A percentile compares a stretch with the other conserved stretches of the same genome.
phyloP scores from a whole-genome alignment of 2,888 invertebrate genomes.

The Leptopterna dolabrata region DNA sequence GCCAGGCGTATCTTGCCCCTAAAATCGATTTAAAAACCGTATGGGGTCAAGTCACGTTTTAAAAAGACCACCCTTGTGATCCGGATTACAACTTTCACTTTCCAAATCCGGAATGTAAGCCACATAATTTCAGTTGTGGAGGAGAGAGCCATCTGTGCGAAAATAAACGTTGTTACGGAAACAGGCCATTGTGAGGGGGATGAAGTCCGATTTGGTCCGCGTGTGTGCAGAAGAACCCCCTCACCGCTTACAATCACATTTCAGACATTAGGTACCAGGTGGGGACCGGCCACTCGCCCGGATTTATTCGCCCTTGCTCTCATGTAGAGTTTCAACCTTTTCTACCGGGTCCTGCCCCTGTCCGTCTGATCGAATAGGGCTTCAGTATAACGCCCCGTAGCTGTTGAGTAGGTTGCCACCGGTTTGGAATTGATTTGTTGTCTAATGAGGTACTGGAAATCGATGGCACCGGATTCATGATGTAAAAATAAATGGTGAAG shows the following conservation, averaged over 20 bases:
- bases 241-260: slow-evolving; percentile 3
- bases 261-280: slow-evolving; percentile 18
- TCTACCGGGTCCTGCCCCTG: neutral
- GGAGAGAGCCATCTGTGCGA: neutral
- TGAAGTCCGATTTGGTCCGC: neutral
- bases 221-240: neutral
- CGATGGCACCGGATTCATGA: too few species aligned
- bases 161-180: slow-evolving; percentile 2
- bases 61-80: neutral
- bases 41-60: neutral
- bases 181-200: neutral
- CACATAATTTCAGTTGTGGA: neutral
- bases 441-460: too few species aligned
- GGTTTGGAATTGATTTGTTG: too few species aligned
- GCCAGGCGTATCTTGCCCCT: too few species aligned
- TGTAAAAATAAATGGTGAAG: too few species aligned
- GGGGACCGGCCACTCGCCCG: neutral
- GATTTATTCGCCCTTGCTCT: neutral
- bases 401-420: too few species aligned
- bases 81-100: neutral
- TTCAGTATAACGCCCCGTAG: too few species aligned
- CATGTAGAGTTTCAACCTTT: neutral
- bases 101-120: slow-evolving; percentile 10
- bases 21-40: too few species aligned
- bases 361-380: neutral